Evolutionary conservation across 2,113 vertebrate genomes (phyloP).

Genomic region (Tragelaphus buxtoni): DNA sequence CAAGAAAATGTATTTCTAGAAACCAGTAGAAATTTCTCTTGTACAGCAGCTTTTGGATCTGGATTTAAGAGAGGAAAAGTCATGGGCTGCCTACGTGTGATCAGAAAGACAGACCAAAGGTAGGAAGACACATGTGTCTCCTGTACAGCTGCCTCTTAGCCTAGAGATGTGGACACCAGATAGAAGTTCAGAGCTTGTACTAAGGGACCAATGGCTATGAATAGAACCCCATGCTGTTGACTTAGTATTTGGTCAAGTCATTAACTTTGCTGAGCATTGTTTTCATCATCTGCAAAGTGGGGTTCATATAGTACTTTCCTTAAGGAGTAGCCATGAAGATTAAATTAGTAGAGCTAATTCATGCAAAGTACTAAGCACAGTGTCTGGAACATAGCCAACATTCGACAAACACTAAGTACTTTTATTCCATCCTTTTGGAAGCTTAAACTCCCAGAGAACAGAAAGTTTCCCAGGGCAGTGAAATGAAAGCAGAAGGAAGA

Average conservation of each 20-base stretch:
- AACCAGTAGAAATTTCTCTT: not conserved
- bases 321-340: not conserved
- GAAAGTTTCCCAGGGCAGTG: not conserved
- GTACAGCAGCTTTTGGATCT: not conserved
- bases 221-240: not conserved
- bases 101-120: not conserved
- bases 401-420: not conserved
- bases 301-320: not conserved
- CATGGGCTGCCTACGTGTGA: not conserved
- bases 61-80: not conserved
- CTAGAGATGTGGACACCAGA: not conserved
- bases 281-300: not conserved
- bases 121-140: not conserved
- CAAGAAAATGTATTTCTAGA: not conserved
- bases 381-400: not conserved
- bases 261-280: not conserved
- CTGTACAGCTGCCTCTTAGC: not conserved
- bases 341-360: constrained; percentile 8
- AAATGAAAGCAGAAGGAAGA: not conserved
- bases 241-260: not conserved
- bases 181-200: not conserved
- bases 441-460: not conserved
- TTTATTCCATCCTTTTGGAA: constrained; percentile 16
- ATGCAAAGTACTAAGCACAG: not conserved
- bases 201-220: not conserved